phyloP scores from a whole-genome alignment of 2,888 invertebrate species.

The Nematopogon swammerdamellus region DNA sequence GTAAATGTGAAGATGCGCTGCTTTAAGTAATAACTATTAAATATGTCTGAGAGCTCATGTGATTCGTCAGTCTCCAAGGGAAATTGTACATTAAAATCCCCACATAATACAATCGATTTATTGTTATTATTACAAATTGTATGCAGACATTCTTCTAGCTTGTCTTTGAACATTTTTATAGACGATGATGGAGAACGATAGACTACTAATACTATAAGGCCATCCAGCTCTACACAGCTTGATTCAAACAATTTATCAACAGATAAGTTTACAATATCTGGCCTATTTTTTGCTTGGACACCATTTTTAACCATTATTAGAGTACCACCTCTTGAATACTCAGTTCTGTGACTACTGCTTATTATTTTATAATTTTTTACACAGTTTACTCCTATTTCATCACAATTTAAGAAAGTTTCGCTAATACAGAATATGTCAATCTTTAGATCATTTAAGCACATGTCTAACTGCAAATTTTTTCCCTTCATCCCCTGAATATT shows the following conservation, averaged over 20 bases:
- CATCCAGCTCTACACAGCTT: neutral
- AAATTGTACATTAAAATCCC: slow-evolving; percentile 1
- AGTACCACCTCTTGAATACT: slow-evolving; percentile 3
- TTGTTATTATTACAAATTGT: slow-evolving; percentile 1
- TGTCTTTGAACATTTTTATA: neutral
- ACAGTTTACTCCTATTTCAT: neutral
- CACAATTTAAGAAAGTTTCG: slow-evolving; percentile 1
- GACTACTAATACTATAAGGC: neutral
- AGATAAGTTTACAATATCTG: slow-evolving; percentile 1
- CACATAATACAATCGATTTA: neutral
- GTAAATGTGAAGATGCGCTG: slow-evolving; percentile 3
- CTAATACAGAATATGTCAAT: slow-evolving; percentile 5
- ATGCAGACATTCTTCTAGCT: neutral
- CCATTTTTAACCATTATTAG: slow-evolving; percentile 2
- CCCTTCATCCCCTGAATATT: slow-evolving; percentile 3
- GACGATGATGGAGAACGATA: neutral
- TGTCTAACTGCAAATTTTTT: neutral
- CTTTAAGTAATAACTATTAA: slow-evolving; percentile 2
- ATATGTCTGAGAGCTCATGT: neutral
- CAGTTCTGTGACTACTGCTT: slow-evolving; percentile 3
- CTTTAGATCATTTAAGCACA: slow-evolving; percentile 1
- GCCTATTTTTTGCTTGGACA: slow-evolving; percentile 1
- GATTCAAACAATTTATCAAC: slow-evolving; percentile 2
- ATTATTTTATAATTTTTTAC: slow-evolving; percentile 3
- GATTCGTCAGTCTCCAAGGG: neutral